Evolutionary conservation across 1,140 invertebrate genomes (phyloP).

Genomic region (Coboldia fuscipes): DNA sequence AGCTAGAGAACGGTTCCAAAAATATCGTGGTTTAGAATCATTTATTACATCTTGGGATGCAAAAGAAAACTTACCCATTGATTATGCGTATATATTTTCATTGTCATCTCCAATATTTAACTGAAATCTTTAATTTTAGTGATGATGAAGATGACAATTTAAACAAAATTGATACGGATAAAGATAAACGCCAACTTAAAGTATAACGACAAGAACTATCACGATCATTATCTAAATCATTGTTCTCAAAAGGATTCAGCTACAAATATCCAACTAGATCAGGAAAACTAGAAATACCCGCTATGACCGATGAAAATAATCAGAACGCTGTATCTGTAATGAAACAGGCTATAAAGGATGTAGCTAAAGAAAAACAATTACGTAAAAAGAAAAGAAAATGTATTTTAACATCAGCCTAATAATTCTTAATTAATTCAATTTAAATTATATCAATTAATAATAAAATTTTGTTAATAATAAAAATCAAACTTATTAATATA

Average conservation of each 20-base stretch:
- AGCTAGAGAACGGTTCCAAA: slow-evolving; percentile 73
- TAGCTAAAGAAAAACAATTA: slow-evolving; percentile 14
- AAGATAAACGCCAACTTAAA: slow-evolving; percentile 23
- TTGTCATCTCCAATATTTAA: too few species aligned
- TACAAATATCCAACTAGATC: slow-evolving; percentile 27
- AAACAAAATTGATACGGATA: not conserved
- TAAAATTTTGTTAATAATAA: not conserved
- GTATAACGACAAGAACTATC: slow-evolving; percentile 31
- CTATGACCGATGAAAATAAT: slow-evolving; percentile 1
- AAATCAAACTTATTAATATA: slow-evolving; percentile 57
- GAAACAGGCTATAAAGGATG: slow-evolving; percentile 18
- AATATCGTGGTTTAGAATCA: slow-evolving; percentile 86
- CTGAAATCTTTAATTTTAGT: too few species aligned
- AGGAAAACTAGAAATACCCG: slow-evolving; percentile 5
- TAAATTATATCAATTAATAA: not conserved
- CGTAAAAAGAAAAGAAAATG: slow-evolving; percentile 8
- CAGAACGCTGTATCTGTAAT: slow-evolving; percentile 17
- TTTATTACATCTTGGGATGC: slow-evolving; percentile 92
- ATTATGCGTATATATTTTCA: slow-evolving; percentile 88
- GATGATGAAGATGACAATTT: not conserved
- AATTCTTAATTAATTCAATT: not conserved
- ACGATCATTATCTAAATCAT: slow-evolving; percentile 30
- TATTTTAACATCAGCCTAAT: not conserved
- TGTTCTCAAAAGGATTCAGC: slow-evolving; percentile 44
- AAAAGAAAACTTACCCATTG: slow-evolving; percentile 86